Conservation (phyloP, 2,888 invertebrate genomes). For the Choreutis nemorana region DNA sequence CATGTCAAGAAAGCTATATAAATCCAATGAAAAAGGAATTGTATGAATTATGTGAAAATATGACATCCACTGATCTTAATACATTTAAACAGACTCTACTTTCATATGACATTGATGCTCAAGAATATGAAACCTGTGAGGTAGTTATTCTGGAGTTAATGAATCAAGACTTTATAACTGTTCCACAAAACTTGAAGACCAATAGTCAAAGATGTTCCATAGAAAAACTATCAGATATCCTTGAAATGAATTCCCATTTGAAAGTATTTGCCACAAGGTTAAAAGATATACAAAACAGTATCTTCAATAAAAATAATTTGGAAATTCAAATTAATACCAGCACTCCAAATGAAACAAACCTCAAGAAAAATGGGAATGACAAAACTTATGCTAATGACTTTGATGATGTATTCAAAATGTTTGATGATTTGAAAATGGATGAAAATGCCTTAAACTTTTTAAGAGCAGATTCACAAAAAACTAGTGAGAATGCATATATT, state of each 20-base stretch:
- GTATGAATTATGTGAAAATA: conserved; percentile 45
- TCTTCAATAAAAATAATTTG: conserved; percentile 9
- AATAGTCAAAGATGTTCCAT: conserved; percentile 18
- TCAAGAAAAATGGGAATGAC: conserved; percentile 12
- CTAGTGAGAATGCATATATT: conserved; percentile 24
- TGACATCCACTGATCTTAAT: conserved; percentile 25
- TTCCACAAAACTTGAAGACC: conserved; percentile 18
- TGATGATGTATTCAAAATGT: conserved; percentile 22
- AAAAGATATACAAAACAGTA: conserved; percentile 25
- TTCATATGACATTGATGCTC: conserved; percentile 31
- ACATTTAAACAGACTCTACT: conserved; percentile 35
- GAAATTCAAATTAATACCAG: neutral
- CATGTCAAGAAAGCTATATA: conserved; percentile 29
- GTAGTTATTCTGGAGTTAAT: conserved; percentile 40
- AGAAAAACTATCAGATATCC: conserved; percentile 30
- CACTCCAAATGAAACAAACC: conserved; percentile 9
- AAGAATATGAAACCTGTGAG: conserved; percentile 39
- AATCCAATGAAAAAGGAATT: conserved; percentile 42
- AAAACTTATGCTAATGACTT: conserved; percentile 17
- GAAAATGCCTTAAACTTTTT: conserved; percentile 21
- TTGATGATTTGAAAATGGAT: conserved; percentile 22
- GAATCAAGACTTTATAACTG: conserved; percentile 36
- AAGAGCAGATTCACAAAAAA: conserved; percentile 29
- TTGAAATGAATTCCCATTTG: conserved; percentile 31
- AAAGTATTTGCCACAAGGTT: conserved; percentile 25